These are phyloP conservation scores for Deroptyus accipitrinus DNA, from an alignment of 2,113 vertebrate species.

Conservation along the genomic window DNA sequence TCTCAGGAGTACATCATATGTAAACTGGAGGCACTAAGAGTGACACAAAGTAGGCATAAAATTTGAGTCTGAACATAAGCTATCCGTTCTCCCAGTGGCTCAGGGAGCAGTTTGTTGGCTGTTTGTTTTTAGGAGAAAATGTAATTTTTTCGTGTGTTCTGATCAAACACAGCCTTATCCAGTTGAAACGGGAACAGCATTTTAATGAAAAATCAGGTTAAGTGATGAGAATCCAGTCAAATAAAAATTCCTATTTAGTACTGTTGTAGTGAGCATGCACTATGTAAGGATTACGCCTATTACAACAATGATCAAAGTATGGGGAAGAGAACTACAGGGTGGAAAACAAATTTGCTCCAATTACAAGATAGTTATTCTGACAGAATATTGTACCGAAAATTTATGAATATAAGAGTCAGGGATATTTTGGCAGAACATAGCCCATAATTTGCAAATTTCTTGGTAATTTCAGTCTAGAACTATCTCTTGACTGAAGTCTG, in stretches of 20 bases:
- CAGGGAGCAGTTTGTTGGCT: background rate
- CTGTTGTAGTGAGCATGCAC: background rate
- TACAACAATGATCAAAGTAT: background rate
- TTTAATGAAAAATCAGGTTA: background rate
- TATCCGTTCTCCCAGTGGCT: background rate
- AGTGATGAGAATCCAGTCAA: background rate
- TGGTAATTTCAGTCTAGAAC: background rate
- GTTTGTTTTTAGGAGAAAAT: background rate
- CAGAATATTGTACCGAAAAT: background rate
- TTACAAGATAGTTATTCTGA: background rate
- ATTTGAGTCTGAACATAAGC: background rate
- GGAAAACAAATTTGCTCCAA: background rate
- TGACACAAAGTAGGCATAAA: background rate
- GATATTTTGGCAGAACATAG: background rate
- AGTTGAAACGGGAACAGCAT: background rate
- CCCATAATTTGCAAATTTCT: background rate
- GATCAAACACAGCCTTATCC: background rate
- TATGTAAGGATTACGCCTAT: background rate
- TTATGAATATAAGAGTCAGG: background rate
- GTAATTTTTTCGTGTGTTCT: background rate
- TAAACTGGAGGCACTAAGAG: background rate
- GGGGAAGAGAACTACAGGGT: background rate
- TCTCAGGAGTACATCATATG: background rate
- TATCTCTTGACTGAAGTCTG: background rate
- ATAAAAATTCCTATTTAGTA: background rate